Percentiles rank a stretch among this genome's conserved stretches.
These are phyloP conservation scores for Glandiceps talaboti DNA, from an alignment of 53 echinoderm and acorn worm species.

Conservation along the genomic window DNA sequence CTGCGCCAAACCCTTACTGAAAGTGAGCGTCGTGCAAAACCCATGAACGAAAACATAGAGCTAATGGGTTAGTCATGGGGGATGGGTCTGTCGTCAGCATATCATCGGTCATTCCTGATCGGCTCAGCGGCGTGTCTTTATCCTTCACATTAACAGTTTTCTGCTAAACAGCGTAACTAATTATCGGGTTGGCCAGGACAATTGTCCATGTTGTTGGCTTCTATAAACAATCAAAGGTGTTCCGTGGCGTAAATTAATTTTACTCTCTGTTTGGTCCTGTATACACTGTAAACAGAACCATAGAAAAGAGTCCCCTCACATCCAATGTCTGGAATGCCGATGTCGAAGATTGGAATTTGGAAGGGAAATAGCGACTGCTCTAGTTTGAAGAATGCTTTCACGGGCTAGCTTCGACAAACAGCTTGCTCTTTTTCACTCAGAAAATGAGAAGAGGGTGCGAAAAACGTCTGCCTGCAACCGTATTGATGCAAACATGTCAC, in stretches of 20 bases:
- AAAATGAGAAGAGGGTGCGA: not conserved
- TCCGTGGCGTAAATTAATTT: not conserved
- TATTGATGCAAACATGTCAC: no score
- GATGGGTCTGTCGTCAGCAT: no score
- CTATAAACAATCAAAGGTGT: not conserved
- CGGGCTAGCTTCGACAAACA: not conserved
- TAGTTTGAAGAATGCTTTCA: no score
- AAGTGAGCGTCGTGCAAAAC: no score
- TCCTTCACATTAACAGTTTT: not conserved
- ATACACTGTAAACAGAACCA: not conserved
- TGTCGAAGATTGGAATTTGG: not conserved
- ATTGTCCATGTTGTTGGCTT: not conserved
- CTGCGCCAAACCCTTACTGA: no score
- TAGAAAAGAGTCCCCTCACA: not conserved
- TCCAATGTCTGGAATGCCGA: not conserved
- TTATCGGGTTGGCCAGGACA: not conserved
- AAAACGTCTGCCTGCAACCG: no score
- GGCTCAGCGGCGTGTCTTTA: no score
- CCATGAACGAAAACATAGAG: no score
- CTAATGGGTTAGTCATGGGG: no score
- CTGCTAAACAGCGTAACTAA: not conserved
- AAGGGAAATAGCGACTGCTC: no score
- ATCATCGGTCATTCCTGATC: no score
- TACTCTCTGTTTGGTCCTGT: not conserved
- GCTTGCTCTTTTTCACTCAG: no score